Base-by-base conservation (phyloP, 2,888 invertebrate species). In the Hoplodrina ambigua region DNA sequence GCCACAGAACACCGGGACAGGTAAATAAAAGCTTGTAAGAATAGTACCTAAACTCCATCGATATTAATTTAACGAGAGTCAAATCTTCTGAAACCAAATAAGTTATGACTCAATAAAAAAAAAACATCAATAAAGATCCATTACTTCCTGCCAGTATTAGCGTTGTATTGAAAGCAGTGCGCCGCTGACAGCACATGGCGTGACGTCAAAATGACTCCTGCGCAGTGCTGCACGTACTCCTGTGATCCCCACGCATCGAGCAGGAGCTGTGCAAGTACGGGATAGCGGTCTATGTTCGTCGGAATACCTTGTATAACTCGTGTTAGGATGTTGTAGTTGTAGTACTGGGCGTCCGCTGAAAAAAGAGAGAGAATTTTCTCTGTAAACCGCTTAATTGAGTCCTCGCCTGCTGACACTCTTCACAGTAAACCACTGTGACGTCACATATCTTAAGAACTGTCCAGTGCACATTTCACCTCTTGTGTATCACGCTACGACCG, bases 111-210 rank as follows among this genome's bases (percentile, higher is more conserved):
- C 30, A 4, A 30, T 30, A 30, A 37, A 10, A 13, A 60, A 5
- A 46, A 15, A 46, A 15, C n/a, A n/a, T n/a, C n/a, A 46, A 46
- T 5, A 46, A 11, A 7, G 17, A 46, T 15, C 1, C 15, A 93
- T 93, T 83, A 95, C 95, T 95, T 92, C 55, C 86, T 89, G 2
- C 91, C 91, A 8, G 92, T 92, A 73, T 91, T 90, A n/a, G 70
- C 76, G 58, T 90, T 94, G 68, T 91, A 91, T 75, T 94, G 95
- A 73, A 93, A 96, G 76, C 96, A 96, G 66, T 96, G 96, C 0
- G 95, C 95, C 0, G 94, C 90, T 0, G 96, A 94, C 66, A 96
- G 86, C 13, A 95, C 89, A 69, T 96, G 96, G 0, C 91, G 88
- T 0, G 93, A 88, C 0, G 96, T 96, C 25, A 96, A 78, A 37